Evolutionary conservation across 2,797 vertebrate species (phyloP).

Genomic region (Enoplosus armatus): DNA sequence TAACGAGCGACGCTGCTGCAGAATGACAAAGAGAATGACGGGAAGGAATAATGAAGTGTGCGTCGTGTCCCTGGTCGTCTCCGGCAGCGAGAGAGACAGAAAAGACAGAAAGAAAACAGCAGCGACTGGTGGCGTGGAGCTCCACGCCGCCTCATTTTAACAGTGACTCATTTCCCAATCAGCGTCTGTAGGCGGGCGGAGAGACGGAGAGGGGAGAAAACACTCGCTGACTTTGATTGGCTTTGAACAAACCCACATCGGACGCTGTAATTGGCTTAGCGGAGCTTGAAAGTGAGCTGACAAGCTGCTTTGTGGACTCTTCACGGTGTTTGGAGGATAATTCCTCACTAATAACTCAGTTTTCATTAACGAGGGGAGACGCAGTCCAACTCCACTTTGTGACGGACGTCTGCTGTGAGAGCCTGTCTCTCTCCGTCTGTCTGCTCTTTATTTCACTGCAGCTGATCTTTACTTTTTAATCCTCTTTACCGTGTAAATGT

Average conservation of each 20-base stretch:
- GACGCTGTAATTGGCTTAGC: slow-evolving; percentile 71
- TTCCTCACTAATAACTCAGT: slow-evolving; percentile 61
- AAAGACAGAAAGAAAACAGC: slow-evolving; percentile 20
- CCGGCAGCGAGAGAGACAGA: not conserved
- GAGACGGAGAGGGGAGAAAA: slow-evolving; percentile 33
- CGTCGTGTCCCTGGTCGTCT: slow-evolving; percentile 20
- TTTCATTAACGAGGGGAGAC: slow-evolving; percentile 51
- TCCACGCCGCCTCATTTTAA: slow-evolving; percentile 25
- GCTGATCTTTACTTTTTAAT: slow-evolving; percentile 18
- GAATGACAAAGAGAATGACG: slow-evolving; percentile 21
- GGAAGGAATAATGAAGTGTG: slow-evolving; percentile 35
- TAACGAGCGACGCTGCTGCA: slow-evolving; percentile 39
- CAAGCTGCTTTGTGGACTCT: slow-evolving; percentile 69
- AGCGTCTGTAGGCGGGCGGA: slow-evolving; percentile 41
- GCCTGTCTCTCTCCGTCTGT: not conserved
- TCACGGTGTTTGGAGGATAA: slow-evolving; percentile 60
- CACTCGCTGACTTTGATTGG: slow-evolving; percentile 68
- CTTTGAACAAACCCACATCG: slow-evolving; percentile 66
- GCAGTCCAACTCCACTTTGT: slow-evolving; percentile 27
- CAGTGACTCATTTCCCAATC: slow-evolving; percentile 54
- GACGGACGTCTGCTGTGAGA: slow-evolving; percentile 24
- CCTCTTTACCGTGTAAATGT: slow-evolving; percentile 14
- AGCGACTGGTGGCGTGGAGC: slow-evolving; percentile 22
- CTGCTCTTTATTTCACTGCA: not conserved
- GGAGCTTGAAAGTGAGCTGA: slow-evolving; percentile 68